Evolutionary conservation across 2,888 invertebrate genomes (phyloP).

Genomic region (Drosophila conformis): DNA sequence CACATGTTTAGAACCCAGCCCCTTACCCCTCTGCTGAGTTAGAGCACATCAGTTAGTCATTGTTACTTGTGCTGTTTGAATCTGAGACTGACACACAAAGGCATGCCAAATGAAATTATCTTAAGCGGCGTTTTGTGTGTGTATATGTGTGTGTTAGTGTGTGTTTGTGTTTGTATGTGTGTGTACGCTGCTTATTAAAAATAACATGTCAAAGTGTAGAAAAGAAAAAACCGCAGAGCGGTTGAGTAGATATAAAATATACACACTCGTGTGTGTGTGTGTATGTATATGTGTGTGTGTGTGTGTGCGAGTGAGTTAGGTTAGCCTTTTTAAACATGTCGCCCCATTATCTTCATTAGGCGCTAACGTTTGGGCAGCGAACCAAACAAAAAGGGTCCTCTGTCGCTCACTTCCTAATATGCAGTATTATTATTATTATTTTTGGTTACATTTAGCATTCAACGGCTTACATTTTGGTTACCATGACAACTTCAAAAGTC

Average conservation of each 20-base stretch:
- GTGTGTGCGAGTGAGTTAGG: constrained; percentile 23
- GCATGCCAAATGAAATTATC: constrained; percentile 55
- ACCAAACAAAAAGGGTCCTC: constrained; percentile 37
- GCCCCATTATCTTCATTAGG: constrained; percentile 80
- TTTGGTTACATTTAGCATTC: constrained; percentile 47
- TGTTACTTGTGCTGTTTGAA: constrained; percentile 34
- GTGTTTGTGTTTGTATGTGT: background rate
- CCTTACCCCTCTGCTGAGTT: constrained; percentile 17
- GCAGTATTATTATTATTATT: constrained; percentile 29
- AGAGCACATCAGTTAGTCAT: constrained; percentile 51
- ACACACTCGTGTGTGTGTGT: constrained; percentile 10
- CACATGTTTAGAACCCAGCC: constrained; percentile 40
- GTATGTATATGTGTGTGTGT: constrained; percentile 7
- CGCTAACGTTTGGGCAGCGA: constrained; percentile 55
- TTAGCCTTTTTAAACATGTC: constrained; percentile 58
- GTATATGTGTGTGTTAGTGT: background rate
- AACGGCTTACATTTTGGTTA: constrained; percentile 45
- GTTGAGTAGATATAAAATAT: constrained; percentile 58
- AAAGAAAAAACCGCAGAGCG: constrained; percentile 45
- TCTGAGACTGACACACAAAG: constrained; percentile 38
- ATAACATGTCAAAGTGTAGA: constrained; percentile 71
- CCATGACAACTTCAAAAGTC: constrained; percentile 77
- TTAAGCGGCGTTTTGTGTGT: constrained; percentile 50
- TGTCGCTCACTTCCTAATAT: constrained; percentile 1
- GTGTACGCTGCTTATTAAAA: constrained; percentile 68